These are phyloP conservation scores for Corythucha ciliata DNA, from an alignment of 2,888 invertebrate species.

Conservation along the genomic window DNA sequence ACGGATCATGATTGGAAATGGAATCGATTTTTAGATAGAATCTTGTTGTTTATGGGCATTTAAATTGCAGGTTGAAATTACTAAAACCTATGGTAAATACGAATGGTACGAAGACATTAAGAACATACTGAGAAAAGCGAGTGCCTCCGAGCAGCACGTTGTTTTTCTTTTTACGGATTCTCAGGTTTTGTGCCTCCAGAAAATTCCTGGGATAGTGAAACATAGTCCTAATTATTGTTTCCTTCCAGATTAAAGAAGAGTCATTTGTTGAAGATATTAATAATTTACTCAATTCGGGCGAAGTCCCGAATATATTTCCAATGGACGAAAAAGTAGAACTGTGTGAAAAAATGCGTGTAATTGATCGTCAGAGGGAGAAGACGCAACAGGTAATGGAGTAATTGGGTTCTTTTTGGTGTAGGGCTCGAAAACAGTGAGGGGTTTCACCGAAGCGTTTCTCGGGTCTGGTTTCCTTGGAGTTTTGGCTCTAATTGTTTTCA, in stretches of 20 bases:
- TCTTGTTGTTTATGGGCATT: too few species aligned
- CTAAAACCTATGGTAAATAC: slow-evolving; percentile 65
- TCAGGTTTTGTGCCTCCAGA: slow-evolving; percentile 50
- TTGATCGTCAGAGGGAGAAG: slow-evolving; percentile 81
- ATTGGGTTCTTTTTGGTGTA: too few species aligned
- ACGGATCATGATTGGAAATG: too few species aligned
- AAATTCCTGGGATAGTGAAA: slow-evolving; percentile 2
- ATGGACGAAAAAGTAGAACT: slow-evolving; percentile 81
- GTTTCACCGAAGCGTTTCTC: too few species aligned
- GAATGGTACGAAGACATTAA: slow-evolving; percentile 94
- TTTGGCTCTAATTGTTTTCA: too few species aligned
- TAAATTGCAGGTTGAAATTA: slow-evolving; percentile 70
- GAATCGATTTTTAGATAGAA: too few species aligned
- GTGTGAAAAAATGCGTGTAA: slow-evolving; percentile 79
- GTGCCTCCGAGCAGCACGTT: slow-evolving; percentile 73
- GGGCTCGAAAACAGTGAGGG: too few species aligned
- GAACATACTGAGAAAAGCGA: slow-evolving; percentile 64
- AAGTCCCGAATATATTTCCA: slow-evolving; percentile 82
- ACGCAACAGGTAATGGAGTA: slow-evolving; percentile 53
- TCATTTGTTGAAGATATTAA: slow-evolving; percentile 87
- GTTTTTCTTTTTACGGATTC: slow-evolving; percentile 86
- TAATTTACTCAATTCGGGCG: slow-evolving; percentile 84
- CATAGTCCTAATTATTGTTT: not conserved
- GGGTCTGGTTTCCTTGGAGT: too few species aligned
- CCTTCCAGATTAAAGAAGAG: slow-evolving; percentile 66